These are phyloP conservation scores for Coregonus sp. DNA, from an alignment of 2,797 vertebrate genomes.

Conservation along the genomic window DNA sequence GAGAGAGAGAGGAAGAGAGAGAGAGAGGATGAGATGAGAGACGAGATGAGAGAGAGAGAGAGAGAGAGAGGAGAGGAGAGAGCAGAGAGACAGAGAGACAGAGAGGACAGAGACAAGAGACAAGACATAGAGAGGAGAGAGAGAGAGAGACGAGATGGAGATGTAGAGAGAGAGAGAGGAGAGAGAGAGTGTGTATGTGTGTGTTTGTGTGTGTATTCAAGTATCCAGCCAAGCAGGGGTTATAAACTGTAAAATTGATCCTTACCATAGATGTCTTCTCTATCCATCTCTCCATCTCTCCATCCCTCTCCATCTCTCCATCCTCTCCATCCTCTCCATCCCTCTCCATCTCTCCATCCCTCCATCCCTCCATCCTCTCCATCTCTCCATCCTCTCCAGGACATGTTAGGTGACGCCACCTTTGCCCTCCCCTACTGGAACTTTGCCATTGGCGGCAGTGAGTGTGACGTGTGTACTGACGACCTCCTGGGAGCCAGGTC, in stretches of 20 bases:
- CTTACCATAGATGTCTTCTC: too few relatives aligned
- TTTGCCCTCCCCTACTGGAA: conserved; percentile 97
- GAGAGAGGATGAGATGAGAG: too few relatives aligned
- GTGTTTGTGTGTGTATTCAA: neutral
- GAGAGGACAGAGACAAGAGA: neutral
- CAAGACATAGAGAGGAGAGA: neutral
- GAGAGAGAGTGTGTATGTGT: neutral
- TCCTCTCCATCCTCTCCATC: neutral
- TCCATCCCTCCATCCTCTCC: neutral
- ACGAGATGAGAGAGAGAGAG: neutral
- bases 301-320: neutral
- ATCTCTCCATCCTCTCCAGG: conserved; percentile 65
- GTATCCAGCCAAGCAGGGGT: too few relatives aligned
- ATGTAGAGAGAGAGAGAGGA: conserved; percentile 25
- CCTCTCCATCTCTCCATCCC: neutral
- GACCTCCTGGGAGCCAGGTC: conserved; percentile 91
- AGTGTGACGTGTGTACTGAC: conserved; percentile 92
- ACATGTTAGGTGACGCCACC: conserved; percentile 85
- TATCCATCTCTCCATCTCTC: neutral
- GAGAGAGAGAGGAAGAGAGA: neutral
- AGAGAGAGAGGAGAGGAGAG: neutral
- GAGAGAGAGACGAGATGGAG: conserved; percentile 19
- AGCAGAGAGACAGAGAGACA: conserved; percentile 10
- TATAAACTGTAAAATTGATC: too few relatives aligned
- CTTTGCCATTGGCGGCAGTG: conserved; percentile 89